phyloP scores from a whole-genome alignment of 2,113 vertebrate species.

The Mormoops blainvillei region DNA sequence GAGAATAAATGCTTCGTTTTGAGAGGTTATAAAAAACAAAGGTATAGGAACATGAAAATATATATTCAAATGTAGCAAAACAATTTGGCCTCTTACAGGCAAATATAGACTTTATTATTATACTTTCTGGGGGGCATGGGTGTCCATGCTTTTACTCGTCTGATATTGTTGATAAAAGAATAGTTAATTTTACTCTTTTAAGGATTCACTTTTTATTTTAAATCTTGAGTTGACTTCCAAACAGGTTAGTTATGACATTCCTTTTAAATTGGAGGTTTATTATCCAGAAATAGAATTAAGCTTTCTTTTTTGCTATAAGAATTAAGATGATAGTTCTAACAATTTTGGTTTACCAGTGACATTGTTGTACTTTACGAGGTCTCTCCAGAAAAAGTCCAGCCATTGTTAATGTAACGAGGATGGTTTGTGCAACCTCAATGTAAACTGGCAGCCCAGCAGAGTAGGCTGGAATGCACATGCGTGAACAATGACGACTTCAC shows the following conservation, averaged over 20 bases:
- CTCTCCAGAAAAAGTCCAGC: no score
- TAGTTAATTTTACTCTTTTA: neutral
- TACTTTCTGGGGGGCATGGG: neutral
- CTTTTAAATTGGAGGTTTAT: neutral
- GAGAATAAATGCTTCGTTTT: neutral
- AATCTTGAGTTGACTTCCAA: neutral
- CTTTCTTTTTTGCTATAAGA: neutral
- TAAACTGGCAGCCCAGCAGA: no score
- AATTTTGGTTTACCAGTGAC: slow-evolving; percentile 1
- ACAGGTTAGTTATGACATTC: neutral
- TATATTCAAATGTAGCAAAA: neutral
- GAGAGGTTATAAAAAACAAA: neutral
- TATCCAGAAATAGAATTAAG: slow-evolving; percentile 11
- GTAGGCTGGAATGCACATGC: no score
- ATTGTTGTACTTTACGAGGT: neutral
- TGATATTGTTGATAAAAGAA: neutral
- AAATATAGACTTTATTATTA: neutral
- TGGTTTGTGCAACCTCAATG: no score
- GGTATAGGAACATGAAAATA: neutral
- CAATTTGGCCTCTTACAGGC: neutral
- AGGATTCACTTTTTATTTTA: slow-evolving; percentile 12
- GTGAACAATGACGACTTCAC: no score
- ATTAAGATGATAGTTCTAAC: neutral
- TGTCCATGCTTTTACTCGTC: neutral
- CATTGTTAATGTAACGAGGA: no score